Base-by-base conservation (phyloP, 2,888 invertebrate species). In the Lepetodrilus schrolli region DNA sequence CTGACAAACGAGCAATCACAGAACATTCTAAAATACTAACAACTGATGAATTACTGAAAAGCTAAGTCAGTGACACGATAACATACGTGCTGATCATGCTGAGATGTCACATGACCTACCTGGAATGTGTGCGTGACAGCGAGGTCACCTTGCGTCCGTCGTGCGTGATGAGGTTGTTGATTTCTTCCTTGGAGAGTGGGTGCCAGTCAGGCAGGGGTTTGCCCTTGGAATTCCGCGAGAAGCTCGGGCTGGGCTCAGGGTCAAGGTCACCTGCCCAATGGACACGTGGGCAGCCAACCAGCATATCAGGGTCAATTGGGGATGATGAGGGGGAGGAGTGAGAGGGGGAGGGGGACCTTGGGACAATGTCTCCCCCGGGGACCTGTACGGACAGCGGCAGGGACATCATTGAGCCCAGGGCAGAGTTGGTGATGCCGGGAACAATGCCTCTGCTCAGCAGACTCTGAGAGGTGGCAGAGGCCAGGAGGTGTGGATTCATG, bases 91-190 rank as follows among this genome's bases (percentile, higher is more conserved):
- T 49, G 21, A 38, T 21, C 43, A 51, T 37, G 20, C 48, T 20
- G 51, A n/a, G 26, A 20, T 8, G 23, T 4, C 20, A 7, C 30
- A 8, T 26, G 26, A 69, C 78, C 78, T 76, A 89, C 89, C 89
- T 87, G 72, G 89, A 89, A 76, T 89, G 88, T 37, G 89, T 87
- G 48, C 88, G 84, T 4, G 89, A 89, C 34, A 89, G 78, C 17
- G 88, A 88, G 26, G 86, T 86, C 48, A 86, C 83, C 73, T 87
- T 86, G 21, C 87, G 76, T 23, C 86, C 85, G 76, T 87, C 87
- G 43, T 81, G 78, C 36, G 83, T 78, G 4, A 82, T 34, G 4
- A 80, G 73, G 21, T 79, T 34, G 26, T 38, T 58, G 17, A 58
- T 10, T 13, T 26, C 26, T 34, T 30, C 13, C 13, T 58, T 43